Evolutionary conservation across 2,888 invertebrate species (phyloP).

Genomic region (Chydorus sphaericus): DNA sequence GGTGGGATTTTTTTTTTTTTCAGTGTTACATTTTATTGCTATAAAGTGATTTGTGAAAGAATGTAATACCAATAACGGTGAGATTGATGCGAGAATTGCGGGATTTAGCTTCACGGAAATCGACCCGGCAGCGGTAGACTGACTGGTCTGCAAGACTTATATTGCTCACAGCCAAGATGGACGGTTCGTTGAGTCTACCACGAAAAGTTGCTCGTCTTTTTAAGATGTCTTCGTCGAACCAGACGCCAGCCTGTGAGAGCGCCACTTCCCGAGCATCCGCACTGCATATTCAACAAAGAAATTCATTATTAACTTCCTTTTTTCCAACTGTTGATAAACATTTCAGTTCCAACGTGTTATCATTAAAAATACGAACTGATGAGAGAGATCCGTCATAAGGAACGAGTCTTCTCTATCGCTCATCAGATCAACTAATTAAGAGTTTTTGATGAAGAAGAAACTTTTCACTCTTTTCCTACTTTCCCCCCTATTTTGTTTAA

Average conservation of each 20-base stretch:
- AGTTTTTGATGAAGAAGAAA: too few relatives aligned
- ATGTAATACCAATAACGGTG: slow-evolving; percentile 11
- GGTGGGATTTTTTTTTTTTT: too few relatives aligned
- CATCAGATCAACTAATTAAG: too few relatives aligned
- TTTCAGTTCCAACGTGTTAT: too few relatives aligned
- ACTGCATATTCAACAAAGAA: too few relatives aligned
- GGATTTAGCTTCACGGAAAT: slow-evolving; percentile 14
- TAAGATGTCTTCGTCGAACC: slow-evolving; percentile 13
- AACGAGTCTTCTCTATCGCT: too few relatives aligned
- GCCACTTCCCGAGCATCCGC: slow-evolving; percentile 13
- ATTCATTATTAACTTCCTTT: too few relatives aligned
- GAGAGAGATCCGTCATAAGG: neutral
- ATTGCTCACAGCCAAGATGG: slow-evolving; percentile 10
- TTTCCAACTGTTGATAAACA: too few relatives aligned
- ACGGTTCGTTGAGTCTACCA: slow-evolving; percentile 2
- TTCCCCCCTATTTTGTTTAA: too few relatives aligned
- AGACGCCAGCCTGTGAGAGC: slow-evolving; percentile 10
- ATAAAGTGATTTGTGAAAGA: neutral
- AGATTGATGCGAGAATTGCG: slow-evolving; percentile 13
- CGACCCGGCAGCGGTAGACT: slow-evolving; percentile 13
- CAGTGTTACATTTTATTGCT: neutral
- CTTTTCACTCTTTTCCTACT: too few relatives aligned
- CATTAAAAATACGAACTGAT: neutral
- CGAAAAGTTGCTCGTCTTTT: slow-evolving; percentile 8
- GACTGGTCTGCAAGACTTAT: slow-evolving; percentile 7